Evolutionary conservation across 35 echinoderm and acorn worm genomes (phyloP).

Genomic region (Eucidaris tribuloides): DNA sequence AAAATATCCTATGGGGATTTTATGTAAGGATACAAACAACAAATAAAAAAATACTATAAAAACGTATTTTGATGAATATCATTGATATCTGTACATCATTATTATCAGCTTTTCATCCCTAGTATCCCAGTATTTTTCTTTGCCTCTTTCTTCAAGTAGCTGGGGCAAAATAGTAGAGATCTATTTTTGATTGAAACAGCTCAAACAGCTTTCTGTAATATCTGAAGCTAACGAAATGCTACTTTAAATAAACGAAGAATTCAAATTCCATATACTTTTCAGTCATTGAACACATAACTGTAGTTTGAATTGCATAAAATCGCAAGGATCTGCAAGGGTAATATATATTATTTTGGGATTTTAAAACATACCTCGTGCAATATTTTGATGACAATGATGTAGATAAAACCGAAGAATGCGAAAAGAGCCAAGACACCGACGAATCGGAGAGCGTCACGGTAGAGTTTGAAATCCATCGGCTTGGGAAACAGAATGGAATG

Average conservation of each 20-base stretch:
- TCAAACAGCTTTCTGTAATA: no score
- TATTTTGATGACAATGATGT: conserved; percentile 91
- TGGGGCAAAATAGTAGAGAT: no score
- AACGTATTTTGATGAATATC: no score
- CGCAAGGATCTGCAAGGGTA: not conserved
- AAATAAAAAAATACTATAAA: no score
- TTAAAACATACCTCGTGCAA: conserved; percentile 60
- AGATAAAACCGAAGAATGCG: conserved; percentile 68
- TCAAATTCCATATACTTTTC: not conserved
- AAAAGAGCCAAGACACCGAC: conserved; percentile 71
- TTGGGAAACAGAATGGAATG: conserved; percentile 84
- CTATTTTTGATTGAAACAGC: no score
- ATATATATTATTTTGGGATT: not conserved
- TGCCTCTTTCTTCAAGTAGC: no score
- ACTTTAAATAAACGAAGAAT: not conserved
- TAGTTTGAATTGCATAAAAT: not conserved
- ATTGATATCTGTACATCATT: no score
- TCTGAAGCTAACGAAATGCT: no score
- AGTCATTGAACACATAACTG: not conserved
- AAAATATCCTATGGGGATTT: no score
- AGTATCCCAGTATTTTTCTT: no score
- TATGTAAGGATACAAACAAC: no score
- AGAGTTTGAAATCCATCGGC: conserved; percentile 94
- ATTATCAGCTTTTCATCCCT: no score
- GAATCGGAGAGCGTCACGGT: conserved; percentile 90